Evolutionary conservation across 2,888 invertebrate genomes (phyloP).

Genomic region (Didymodactylos carnosus): DNA sequence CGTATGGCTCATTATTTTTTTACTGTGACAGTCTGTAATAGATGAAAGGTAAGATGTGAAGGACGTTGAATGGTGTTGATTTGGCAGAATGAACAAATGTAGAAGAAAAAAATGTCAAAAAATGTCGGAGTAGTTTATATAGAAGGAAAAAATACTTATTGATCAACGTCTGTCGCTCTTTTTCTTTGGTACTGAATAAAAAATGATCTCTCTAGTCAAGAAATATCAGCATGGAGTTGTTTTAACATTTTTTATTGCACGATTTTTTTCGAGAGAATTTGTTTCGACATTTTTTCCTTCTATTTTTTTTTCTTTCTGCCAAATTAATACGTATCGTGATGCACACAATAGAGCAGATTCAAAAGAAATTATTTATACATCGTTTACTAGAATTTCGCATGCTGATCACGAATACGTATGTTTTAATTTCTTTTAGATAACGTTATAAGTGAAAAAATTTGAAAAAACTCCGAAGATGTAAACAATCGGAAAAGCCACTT

Average conservation of each 20-base stretch:
- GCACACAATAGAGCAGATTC: background rate
- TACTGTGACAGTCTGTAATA: no score
- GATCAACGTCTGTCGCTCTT: background rate
- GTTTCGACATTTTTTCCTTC: background rate
- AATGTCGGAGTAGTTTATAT: background rate
- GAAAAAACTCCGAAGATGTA: background rate
- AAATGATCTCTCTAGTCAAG: background rate
- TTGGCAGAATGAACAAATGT: background rate
- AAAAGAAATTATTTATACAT: background rate
- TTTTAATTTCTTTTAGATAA: background rate
- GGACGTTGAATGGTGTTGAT: background rate
- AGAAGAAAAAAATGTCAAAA: background rate
- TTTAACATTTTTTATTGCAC: background rate
- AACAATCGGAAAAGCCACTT: background rate
- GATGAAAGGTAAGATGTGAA: no score
- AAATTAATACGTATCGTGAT: background rate
- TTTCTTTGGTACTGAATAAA: background rate
- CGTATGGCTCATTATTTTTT: no score
- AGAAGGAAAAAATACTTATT: background rate
- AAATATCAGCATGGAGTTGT: background rate
- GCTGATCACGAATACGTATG: background rate
- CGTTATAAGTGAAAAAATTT: background rate
- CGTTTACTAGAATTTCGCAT: background rate
- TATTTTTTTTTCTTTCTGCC: background rate
- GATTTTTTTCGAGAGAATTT: background rate